phyloP scores from a whole-genome alignment of 1,140 invertebrate species.

The Hirudo medicinalis region DNA sequence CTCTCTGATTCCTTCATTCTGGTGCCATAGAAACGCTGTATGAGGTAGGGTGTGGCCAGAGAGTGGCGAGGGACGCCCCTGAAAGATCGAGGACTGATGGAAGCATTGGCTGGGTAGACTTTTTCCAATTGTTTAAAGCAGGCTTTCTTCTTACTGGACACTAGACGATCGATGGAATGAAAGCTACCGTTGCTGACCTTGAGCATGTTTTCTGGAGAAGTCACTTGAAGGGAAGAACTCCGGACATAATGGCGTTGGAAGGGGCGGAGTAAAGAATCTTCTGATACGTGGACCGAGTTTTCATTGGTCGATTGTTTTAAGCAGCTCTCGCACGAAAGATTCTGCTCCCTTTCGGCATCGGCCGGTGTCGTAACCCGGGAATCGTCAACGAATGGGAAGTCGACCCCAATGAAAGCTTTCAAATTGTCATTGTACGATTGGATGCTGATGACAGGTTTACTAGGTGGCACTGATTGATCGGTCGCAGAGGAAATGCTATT shows the following conservation, averaged over 20 bases:
- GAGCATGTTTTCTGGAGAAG: too few species aligned
- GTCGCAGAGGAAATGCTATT: slow-evolving; percentile 2
- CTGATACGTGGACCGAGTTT: not conserved
- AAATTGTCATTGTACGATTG: slow-evolving; percentile 80
- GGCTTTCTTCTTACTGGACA: not conserved
- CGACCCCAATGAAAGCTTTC: slow-evolving; percentile 45
- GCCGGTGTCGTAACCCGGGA: slow-evolving; percentile 92
- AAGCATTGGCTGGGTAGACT: not conserved
- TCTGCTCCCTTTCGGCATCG: not conserved
- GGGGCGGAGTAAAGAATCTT: slow-evolving; percentile 5
- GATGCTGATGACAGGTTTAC: slow-evolving; percentile 66
- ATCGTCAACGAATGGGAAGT: slow-evolving; percentile 90
- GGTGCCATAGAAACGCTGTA: slow-evolving; percentile 1
- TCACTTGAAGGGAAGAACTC: not conserved
- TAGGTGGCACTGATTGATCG: slow-evolving; percentile 45
- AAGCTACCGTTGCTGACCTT: not conserved
- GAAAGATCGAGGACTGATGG: not conserved
- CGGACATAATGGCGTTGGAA: not conserved
- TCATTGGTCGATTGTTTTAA: slow-evolving; percentile 1
- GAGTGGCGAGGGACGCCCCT: not conserved
- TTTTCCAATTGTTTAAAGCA: not conserved
- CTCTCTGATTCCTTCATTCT: not conserved
- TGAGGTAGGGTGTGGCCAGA: not conserved
- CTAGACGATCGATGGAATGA: not conserved
- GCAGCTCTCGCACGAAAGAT: too few species aligned